Evolutionary conservation across 2,797 vertebrate species (phyloP).

Genomic region (Hippoglossus hippoglossus): DNA sequence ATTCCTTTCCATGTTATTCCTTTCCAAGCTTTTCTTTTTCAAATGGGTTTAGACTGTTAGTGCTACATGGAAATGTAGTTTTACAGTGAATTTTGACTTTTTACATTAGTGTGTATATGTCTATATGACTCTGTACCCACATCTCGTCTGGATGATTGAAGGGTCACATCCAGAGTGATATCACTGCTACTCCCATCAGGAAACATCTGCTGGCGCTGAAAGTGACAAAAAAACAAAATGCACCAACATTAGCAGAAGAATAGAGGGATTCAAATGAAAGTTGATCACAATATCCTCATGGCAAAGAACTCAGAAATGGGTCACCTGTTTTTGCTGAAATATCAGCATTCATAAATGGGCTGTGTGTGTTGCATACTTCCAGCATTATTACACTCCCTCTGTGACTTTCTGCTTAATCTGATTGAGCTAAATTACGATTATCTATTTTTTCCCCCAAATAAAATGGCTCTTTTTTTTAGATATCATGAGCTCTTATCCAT

Average conservation of each 20-base stretch:
- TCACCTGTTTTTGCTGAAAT: neutral
- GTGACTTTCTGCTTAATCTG: neutral
- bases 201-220: slow-evolving; percentile 81
- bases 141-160: slow-evolving; percentile 37
- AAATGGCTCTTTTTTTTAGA: slow-evolving; percentile 16
- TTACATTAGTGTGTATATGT: neutral
- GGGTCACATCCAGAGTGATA: slow-evolving; percentile 63
- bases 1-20: neutral
- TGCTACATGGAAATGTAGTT: neutral
- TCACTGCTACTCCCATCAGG: slow-evolving; percentile 80
- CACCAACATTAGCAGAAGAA: neutral
- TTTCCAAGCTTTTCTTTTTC: neutral
- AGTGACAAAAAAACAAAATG: slow-evolving; percentile 12
- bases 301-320: neutral
- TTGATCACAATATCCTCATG: neutral
- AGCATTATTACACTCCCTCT: neutral
- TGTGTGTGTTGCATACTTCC: neutral
- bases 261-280: neutral
- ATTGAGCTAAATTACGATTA: neutral
- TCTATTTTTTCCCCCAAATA: neutral
- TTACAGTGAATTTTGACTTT: too few relatives aligned
- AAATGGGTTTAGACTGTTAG: neutral
- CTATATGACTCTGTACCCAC: slow-evolving; percentile 60
- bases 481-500: slow-evolving; percentile 32
- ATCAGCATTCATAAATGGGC: neutral